Evolutionary conservation across 2,113 vertebrate species (phyloP).

Genomic region (Pan troglodytes): NHGRI_mPanTro3-v2.1_pri NC_072409.2:90085501-90086000

Average conservation of each 20-base stretch:
- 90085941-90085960: conserved; percentile 32
- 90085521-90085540: conserved; percentile 33
- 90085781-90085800: not conserved
- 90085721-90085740: not conserved
- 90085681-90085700: not conserved
- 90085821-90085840: not conserved
- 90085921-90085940: not conserved
- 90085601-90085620: not conserved
- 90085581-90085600: not conserved
- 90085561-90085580: not conserved
- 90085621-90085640: not conserved
- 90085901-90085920: not conserved
- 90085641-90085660: not conserved
- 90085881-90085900: not conserved
- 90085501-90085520: conserved; percentile 24
- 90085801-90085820: not conserved
- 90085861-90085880: not conserved
- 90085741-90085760: not conserved
- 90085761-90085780: conserved; percentile 23
- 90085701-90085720: not conserved
- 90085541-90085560: conserved; percentile 29
- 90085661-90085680: not conserved
- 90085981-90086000: not conserved
- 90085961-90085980: not conserved
- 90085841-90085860: not conserved